These are phyloP conservation scores for Amphipyra tragopoginis DNA, from an alignment of 2,888 invertebrate species.

Conservation along the genomic window DNA sequence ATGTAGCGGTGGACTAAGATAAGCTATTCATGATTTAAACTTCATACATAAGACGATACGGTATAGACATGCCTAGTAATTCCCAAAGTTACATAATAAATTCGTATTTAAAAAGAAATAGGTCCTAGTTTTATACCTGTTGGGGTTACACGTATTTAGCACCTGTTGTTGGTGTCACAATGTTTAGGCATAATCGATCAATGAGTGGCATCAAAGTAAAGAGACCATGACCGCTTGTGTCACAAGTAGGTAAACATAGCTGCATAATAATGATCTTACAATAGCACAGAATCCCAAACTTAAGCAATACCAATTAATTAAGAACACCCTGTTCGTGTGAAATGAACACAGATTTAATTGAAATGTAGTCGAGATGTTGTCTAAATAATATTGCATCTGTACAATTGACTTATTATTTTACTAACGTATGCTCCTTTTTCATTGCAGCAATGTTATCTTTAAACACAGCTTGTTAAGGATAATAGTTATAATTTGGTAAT, in stretches of 20 bases:
- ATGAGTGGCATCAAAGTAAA: slow-evolving; percentile 3
- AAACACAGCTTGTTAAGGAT: slow-evolving; percentile 11
- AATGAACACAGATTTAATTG: slow-evolving; percentile 44
- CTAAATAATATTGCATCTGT: slow-evolving; percentile 18
- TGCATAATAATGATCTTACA: slow-evolving; percentile 35
- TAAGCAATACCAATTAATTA: slow-evolving; percentile 38
- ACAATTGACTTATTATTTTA: slow-evolving; percentile 8
- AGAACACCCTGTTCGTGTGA: slow-evolving; percentile 44
- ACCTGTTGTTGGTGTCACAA: slow-evolving; percentile 9
- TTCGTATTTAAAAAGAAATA: too few relatives aligned
- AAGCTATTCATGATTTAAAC: too few relatives aligned
- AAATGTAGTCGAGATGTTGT: slow-evolving; percentile 23
- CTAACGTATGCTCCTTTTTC: too few relatives aligned
- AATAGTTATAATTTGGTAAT: too few relatives aligned
- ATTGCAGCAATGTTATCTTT: slow-evolving; percentile 15
- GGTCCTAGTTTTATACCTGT: too few relatives aligned
- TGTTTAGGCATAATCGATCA: slow-evolving; percentile 9
- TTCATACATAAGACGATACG: too few relatives aligned
- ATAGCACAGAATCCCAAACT: slow-evolving; percentile 16
- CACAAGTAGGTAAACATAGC: slow-evolving; percentile 24
- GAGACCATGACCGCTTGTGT: slow-evolving; percentile 10
- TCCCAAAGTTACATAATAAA: too few relatives aligned
- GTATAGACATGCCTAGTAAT: too few relatives aligned
- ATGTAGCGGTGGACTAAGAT: too few relatives aligned
- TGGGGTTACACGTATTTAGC: too few relatives aligned